These are phyloP conservation scores for Rhaphigaster nebulosa DNA, from an alignment of 2,888 invertebrate species.

Conservation along the genomic window DNA sequence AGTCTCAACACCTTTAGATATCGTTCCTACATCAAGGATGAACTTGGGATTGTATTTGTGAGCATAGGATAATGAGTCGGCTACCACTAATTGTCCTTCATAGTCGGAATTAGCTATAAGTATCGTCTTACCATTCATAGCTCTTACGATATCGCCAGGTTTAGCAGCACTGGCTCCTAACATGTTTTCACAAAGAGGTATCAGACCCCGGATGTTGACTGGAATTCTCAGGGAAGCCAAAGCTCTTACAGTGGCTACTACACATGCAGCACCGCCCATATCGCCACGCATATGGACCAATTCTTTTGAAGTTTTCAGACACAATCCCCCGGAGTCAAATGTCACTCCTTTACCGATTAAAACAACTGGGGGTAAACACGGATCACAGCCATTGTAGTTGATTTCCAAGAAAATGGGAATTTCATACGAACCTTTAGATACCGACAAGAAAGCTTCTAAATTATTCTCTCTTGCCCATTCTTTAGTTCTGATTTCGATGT, in stretches of 20 bases:
- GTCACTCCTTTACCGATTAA: constrained; percentile 80
- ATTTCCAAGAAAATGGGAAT: constrained; percentile 86
- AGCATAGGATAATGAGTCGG: constrained; percentile 85
- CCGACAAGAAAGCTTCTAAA: constrained; percentile 85
- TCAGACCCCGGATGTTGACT: constrained; percentile 80
- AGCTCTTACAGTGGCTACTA: constrained; percentile 82
- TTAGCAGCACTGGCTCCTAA: constrained; percentile 82
- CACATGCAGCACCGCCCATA: constrained; percentile 88
- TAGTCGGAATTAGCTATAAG: constrained; percentile 83
- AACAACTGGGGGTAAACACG: constrained; percentile 77
- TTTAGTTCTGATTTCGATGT: constrained; percentile 77
- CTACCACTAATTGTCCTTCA: constrained; percentile 83
- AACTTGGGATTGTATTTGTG: constrained; percentile 80
- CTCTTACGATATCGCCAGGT: constrained; percentile 83
- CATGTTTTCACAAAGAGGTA: constrained; percentile 86
- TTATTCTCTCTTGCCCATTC: constrained; percentile 84
- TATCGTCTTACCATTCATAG: constrained; percentile 83
- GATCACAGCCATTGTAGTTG: constrained; percentile 76
- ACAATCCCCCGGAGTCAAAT: constrained; percentile 82
- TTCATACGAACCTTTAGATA: constrained; percentile 82
- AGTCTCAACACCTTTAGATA: constrained; percentile 78
- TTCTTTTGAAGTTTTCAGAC: constrained; percentile 75
- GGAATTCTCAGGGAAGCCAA: constrained; percentile 79
- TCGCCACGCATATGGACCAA: constrained; percentile 84
- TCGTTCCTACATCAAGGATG: constrained; percentile 84